A percentile compares a stretch with the other conserved stretches of the same genome.
Evolutionary conservation across 2,888 invertebrate species (phyloP).

Genomic region (Melanostoma mellinum): DNA sequence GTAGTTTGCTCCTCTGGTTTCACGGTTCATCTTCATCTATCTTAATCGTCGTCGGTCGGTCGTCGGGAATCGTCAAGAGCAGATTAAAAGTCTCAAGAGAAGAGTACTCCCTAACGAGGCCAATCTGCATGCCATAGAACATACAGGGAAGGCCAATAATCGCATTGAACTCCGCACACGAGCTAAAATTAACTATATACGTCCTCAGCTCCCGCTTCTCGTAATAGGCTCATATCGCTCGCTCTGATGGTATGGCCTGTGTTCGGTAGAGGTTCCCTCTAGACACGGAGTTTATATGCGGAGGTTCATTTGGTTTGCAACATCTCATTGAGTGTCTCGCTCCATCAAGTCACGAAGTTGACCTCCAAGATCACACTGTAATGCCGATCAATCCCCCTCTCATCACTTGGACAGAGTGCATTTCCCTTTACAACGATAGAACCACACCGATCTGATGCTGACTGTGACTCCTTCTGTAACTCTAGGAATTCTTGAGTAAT

Average conservation of each 20-base stretch:
- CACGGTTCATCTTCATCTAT: conserved; percentile 49
- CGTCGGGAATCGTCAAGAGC: conserved; percentile 19
- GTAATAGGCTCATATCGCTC: conserved; percentile 67
- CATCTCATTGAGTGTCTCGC: conserved; percentile 74
- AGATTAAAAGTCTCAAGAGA: conserved; percentile 40
- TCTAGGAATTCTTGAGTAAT: conserved; percentile 51
- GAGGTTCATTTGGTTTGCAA: conserved; percentile 66
- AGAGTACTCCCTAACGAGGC: conserved; percentile 66
- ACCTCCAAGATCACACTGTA: conserved; percentile 71
- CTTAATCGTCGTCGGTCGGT: not conserved
- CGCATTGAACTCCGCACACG: conserved; percentile 72
- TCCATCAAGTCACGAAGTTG: conserved; percentile 75
- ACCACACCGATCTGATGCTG: not conserved
- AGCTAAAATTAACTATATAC: conserved; percentile 68
- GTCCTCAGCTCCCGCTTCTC: conserved; percentile 30
- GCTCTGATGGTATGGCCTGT: conserved; percentile 14
- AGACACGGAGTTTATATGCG: too few species aligned
- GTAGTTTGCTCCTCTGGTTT: not conserved
- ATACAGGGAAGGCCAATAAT: conserved; percentile 67
- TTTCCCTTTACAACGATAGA: not conserved
- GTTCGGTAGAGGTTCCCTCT: conserved; percentile 7
- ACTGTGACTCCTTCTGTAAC: conserved; percentile 1
- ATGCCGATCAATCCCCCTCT: conserved; percentile 70
- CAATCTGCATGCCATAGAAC: conserved; percentile 68
- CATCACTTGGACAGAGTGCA: conserved; percentile 49